Percentiles rank a stretch among this genome's conserved stretches.
Evolutionary conservation across 2,113 vertebrate genomes (phyloP).

Genomic region (Megaleporinus macrocephalus): DNA sequence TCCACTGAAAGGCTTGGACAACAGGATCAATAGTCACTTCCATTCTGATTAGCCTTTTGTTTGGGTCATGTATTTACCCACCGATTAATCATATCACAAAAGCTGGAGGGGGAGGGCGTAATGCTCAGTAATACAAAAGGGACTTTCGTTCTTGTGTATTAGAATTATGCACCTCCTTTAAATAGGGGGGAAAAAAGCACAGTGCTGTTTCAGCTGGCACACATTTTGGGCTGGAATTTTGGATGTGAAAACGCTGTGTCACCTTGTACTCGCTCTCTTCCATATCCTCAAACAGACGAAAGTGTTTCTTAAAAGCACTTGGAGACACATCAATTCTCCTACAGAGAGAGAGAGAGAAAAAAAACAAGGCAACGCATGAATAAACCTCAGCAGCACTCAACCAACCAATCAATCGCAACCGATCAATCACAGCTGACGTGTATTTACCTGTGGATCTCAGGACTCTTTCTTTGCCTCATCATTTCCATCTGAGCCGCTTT

Average conservation of each 20-base stretch:
- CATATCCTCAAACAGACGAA: constrained; percentile 93
- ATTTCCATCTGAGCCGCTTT: constrained; percentile 92
- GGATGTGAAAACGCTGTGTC: constrained; percentile 82
- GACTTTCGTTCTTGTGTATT: constrained; percentile 95
- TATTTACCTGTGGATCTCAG: constrained; percentile 93
- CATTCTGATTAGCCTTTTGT: constrained; percentile 92
- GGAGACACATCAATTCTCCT: constrained; percentile 99
- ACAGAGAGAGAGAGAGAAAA: constrained; percentile 34
- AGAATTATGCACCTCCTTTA: constrained; percentile 98
- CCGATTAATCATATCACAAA: constrained; percentile 99
- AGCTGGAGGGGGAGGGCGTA: constrained; percentile 86
- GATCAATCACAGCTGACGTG: too few species aligned
- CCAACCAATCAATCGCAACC: too few species aligned
- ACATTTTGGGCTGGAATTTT: constrained; percentile 61
- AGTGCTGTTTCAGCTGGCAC: constrained; percentile 72
- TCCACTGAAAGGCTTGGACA: constrained; percentile 96
- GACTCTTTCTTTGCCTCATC: constrained; percentile 95
- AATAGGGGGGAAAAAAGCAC: constrained; percentile 88
- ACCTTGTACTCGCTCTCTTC: constrained; percentile 96
- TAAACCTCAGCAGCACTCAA: not conserved
- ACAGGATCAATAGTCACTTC: constrained; percentile 95
- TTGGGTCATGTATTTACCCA: constrained; percentile 92
- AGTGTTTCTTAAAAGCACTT: constrained; percentile 99
- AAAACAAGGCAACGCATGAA: not conserved
- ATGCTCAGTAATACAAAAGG: constrained; percentile 95